phyloP scores from a whole-genome alignment of 2,113 vertebrate species.

The Bufo bufo region DNA sequence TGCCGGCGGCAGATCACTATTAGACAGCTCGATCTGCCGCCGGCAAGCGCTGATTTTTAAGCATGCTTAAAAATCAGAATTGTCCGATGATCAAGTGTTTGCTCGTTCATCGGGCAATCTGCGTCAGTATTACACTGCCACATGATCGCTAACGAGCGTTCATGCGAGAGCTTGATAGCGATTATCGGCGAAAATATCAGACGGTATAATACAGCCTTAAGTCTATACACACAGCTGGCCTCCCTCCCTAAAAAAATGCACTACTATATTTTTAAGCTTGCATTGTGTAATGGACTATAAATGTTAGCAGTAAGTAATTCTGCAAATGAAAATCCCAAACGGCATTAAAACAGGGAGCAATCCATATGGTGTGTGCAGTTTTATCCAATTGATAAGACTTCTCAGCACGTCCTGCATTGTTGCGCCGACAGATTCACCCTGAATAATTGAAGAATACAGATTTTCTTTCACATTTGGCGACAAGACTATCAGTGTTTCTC shows the following conservation, averaged over 20 bases:
- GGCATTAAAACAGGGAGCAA: conserved; percentile 4
- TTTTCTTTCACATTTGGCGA: conserved; percentile 50
- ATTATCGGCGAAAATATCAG: too few species aligned
- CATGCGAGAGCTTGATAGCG: too few species aligned
- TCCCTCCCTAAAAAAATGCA: neutral
- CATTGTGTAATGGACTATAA: conserved; percentile 2
- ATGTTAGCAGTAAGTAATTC: conserved; percentile 9
- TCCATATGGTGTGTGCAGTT: conserved; percentile 32
- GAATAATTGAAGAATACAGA: conserved; percentile 56
- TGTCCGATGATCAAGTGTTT: too few species aligned
- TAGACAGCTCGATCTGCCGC: too few species aligned
- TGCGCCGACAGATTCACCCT: neutral
- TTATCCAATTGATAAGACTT: conserved; percentile 47
- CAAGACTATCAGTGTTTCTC: conserved; percentile 43
- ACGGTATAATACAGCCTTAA: too few species aligned
- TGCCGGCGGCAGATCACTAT: too few species aligned
- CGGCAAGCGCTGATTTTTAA: too few species aligned
- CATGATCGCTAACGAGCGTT: too few species aligned
- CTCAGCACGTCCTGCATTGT: conserved; percentile 18
- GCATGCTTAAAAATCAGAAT: too few species aligned
- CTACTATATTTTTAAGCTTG: neutral
- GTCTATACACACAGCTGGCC: too few species aligned
- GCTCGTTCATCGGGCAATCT: too few species aligned
- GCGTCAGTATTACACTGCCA: too few species aligned
- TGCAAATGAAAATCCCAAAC: conserved; percentile 26